phyloP scores from a whole-genome alignment of 1,140 invertebrate genomes.

The Trichonephila inaurata region DNA sequence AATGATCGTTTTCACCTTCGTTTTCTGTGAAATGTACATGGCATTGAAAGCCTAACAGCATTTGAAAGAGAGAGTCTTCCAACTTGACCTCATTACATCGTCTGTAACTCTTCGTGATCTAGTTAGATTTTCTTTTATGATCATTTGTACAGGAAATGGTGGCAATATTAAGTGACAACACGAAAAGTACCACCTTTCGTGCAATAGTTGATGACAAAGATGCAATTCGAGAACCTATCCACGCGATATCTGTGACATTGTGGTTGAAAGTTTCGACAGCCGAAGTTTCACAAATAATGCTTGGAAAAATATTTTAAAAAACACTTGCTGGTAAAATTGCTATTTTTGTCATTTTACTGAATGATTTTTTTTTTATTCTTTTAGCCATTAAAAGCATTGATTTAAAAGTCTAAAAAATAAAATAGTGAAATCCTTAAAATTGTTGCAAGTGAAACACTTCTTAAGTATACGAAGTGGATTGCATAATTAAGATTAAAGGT shows the following conservation, averaged over 20 bases:
- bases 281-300: neutral
- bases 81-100: conserved; percentile 7
- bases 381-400: no score
- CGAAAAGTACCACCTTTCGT: neutral
- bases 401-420: no score
- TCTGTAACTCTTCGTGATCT: conserved; percentile 28
- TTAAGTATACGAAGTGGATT: no score
- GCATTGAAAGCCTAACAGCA: neutral
- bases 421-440: no score
- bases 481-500: no score
- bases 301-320: neutral
- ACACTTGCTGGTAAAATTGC: no score
- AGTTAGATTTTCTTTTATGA: neutral
- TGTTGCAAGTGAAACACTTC: no score
- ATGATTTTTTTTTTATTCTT: no score
- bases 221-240: neutral
- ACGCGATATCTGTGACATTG: neutral
- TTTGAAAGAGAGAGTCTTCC: neutral
- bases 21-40: neutral
- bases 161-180: neutral
- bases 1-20: conserved; percentile 65
- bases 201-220: neutral
- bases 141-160: neutral
- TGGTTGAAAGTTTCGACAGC: neutral
- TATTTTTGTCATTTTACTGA: no score